Evolutionary conservation across 30 jellyfish, hydroid and myxozoan species (phyloP).

Genomic region (Mastigias papua): DNA sequence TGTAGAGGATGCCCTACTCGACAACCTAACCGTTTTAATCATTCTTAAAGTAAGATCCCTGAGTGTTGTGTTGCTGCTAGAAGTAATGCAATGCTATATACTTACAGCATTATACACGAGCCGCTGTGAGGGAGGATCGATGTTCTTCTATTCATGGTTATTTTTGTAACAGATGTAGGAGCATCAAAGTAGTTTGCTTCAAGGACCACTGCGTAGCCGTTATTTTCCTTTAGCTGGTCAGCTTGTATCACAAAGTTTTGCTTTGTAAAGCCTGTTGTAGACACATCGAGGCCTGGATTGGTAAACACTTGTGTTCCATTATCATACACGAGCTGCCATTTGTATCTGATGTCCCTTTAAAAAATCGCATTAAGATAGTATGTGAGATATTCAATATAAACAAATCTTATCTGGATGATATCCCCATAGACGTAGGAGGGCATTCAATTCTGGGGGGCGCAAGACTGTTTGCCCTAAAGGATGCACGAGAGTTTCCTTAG

Average conservation of each 20-base stretch:
- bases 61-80: too few relatives aligned
- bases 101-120: constrained; percentile 55
- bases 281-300: not conserved
- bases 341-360: constrained; percentile 14
- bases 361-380: not conserved
- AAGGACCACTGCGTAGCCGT: constrained; percentile 24
- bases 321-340: constrained; percentile 40
- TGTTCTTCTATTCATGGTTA: constrained; percentile 31
- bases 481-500: too few relatives aligned
- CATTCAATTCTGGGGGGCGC: too few relatives aligned
- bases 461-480: too few relatives aligned
- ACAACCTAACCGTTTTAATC: too few relatives aligned
- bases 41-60: too few relatives aligned
- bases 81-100: too few relatives aligned
- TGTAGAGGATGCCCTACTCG: too few relatives aligned
- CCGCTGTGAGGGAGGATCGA: constrained; percentile 73
- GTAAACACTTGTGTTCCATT: not conserved
- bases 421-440: too few relatives aligned
- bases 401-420: too few relatives aligned
- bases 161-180: constrained; percentile 5
- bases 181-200: constrained; percentile 27
- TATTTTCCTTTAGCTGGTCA: constrained; percentile 21
- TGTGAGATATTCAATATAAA: too few relatives aligned
- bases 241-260: constrained; percentile 76
- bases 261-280: constrained; percentile 65